A percentile compares a stretch with the other conserved stretches of the same genome.
These are phyloP conservation scores for Rhipidura dahli DNA, from an alignment of 2,113 vertebrate genomes.

Conservation along the genomic window DNA sequence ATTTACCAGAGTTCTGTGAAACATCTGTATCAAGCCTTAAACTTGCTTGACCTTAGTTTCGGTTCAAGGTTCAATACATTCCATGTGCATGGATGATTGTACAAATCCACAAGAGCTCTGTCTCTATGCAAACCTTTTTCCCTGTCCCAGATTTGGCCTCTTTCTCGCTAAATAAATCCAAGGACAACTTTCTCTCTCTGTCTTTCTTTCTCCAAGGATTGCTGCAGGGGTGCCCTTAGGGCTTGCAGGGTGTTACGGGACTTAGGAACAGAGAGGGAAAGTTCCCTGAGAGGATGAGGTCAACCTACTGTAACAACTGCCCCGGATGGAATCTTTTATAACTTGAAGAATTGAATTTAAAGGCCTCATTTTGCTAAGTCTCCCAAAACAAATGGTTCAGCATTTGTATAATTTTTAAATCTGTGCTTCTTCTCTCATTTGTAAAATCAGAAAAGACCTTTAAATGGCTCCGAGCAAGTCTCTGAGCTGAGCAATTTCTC, in stretches of 20 bases:
- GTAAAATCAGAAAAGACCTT: background rate
- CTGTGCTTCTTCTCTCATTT: conserved; percentile 18
- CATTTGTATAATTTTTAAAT: conserved; percentile 24
- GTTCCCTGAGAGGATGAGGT: background rate
- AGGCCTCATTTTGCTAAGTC: background rate
- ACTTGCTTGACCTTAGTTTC: conserved; percentile 61
- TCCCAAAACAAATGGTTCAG: background rate
- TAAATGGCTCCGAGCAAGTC: background rate
- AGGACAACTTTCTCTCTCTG: conserved; percentile 47
- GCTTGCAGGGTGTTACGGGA: background rate
- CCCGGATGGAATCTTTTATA: background rate
- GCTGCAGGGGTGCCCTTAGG: conserved; percentile 30
- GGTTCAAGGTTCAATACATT: conserved; percentile 67
- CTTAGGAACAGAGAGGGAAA: background rate
- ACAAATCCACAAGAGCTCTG: conserved; percentile 36
- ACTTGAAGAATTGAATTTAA: background rate
- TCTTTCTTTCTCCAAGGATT: conserved; percentile 33
- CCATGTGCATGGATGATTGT: conserved; percentile 60
- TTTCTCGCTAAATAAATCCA: conserved; percentile 45
- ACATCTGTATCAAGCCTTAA: conserved; percentile 65
- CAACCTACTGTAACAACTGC: background rate
- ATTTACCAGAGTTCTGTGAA: conserved; percentile 59
- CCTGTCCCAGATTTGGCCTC: conserved; percentile 41
- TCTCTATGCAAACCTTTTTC: conserved; percentile 15
- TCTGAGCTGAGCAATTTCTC: background rate